Evolutionary conservation across 2,113 vertebrate genomes (phyloP).

Genomic region (Nannospalax galili): DNA sequence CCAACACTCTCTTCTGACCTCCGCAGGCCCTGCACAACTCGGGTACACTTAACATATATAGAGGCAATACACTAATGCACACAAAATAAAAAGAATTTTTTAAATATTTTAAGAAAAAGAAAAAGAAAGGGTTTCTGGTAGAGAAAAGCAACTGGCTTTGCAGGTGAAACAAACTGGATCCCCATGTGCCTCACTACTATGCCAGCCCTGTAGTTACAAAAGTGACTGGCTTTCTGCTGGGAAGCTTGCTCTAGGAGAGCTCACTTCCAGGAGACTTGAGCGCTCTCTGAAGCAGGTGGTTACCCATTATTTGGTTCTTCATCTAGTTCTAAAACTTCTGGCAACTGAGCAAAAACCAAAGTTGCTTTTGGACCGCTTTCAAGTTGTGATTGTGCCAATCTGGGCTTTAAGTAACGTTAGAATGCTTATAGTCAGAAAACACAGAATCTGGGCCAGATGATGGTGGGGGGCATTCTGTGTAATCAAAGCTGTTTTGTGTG

Average conservation of each 20-base stretch:
- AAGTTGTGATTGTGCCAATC: neutral
- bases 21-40: no score
- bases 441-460: slow-evolving; percentile 7
- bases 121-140: neutral
- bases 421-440: slow-evolving; percentile 5
- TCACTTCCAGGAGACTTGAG: slow-evolving; percentile 37
- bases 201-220: neutral
- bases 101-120: no score
- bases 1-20: no score
- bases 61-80: no score
- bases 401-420: slow-evolving; percentile 1
- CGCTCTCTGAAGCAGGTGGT: slow-evolving; percentile 33
- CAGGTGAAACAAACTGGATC: neutral
- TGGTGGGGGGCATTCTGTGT: no score
- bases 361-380: slow-evolving; percentile 47
- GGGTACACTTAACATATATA: no score
- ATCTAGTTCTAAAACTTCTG: slow-evolving; percentile 33
- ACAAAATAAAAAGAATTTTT: no score
- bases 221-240: slow-evolving; percentile 50
- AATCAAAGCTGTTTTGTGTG: neutral
- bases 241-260: slow-evolving; percentile 32
- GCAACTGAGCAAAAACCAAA: slow-evolving; percentile 21
- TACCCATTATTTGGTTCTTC: slow-evolving; percentile 43
- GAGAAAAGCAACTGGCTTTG: slow-evolving; percentile 16
- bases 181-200: neutral